Conservation (phyloP, 2,113 vertebrate genomes). For the Saimiri boliviensis region DNA sequence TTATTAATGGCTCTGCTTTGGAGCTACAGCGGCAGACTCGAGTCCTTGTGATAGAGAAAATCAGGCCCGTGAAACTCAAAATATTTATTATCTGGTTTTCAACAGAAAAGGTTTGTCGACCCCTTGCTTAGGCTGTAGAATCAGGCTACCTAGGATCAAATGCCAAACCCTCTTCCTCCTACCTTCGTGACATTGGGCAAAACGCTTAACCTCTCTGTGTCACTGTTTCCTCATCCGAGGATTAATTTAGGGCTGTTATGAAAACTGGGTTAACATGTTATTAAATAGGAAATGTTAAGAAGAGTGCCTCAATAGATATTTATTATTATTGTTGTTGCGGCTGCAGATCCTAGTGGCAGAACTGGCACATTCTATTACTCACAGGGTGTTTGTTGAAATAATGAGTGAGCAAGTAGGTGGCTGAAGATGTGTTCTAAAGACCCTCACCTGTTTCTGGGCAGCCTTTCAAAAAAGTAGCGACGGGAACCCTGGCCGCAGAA, state of each 20-base stretch:
- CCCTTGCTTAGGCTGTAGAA: background rate
- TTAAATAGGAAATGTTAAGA: constrained; percentile 18
- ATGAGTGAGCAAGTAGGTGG: background rate
- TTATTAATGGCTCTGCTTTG: background rate
- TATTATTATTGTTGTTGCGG: background rate
- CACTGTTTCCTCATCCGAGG: background rate
- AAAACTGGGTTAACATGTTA: constrained; percentile 12
- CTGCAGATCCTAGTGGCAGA: background rate
- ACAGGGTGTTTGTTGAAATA: background rate
- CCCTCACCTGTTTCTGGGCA: background rate
- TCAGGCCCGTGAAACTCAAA: background rate
- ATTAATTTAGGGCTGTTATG: background rate
- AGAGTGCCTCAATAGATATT: background rate
- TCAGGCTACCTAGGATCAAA: background rate
- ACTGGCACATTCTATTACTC: background rate
- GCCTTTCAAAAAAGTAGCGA: background rate
- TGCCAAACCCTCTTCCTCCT: background rate
- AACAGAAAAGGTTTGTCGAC: background rate
- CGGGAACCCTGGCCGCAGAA: background rate
- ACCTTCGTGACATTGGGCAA: background rate
- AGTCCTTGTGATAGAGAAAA: background rate
- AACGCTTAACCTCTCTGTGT: background rate
- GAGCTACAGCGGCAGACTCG: background rate
- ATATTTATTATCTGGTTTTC: constrained; percentile 7
- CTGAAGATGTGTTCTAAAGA: background rate